A percentile compares a stretch with the other conserved stretches of the same genome.
Evolutionary conservation across 2,888 invertebrate species (phyloP).

Genomic region (Aphrophora alni): DNA sequence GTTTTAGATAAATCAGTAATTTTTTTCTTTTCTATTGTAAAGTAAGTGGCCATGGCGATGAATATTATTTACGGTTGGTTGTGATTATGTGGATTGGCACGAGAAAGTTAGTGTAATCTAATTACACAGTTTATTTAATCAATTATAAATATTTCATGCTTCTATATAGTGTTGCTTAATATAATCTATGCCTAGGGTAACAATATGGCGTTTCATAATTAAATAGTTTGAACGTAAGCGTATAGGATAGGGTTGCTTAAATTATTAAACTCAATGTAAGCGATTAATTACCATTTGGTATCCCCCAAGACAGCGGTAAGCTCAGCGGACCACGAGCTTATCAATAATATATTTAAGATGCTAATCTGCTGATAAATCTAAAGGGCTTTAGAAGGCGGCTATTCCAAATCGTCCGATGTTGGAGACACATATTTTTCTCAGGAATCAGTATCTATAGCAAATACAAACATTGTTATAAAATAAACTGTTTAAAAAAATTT

Average conservation of each 20-base stretch:
- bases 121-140: too few species aligned
- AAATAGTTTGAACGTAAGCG: background rate
- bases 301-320: background rate
- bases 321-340: slow-evolving; percentile 13
- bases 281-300: background rate
- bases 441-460: too few species aligned
- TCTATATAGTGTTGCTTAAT: background rate
- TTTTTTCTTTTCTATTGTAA: too few species aligned
- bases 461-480: too few species aligned
- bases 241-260: background rate
- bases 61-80: too few species aligned
- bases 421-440: too few species aligned
- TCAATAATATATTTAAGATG: slow-evolving; percentile 42
- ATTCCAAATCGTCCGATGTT: background rate
- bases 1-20: too few species aligned
- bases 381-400: slow-evolving; percentile 27
- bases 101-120: too few species aligned
- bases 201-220: background rate
- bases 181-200: background rate
- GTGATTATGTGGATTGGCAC: too few species aligned
- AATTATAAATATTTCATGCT: too few species aligned
- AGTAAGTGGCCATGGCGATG: too few species aligned
- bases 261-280: background rate
- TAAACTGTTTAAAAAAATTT: too few species aligned
- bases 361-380: slow-evolving; percentile 41